Percentiles rank a stretch among this genome's conserved stretches.
Conservation (phyloP, 2,113 vertebrate species). For the Paradisaea rubra region DNA sequence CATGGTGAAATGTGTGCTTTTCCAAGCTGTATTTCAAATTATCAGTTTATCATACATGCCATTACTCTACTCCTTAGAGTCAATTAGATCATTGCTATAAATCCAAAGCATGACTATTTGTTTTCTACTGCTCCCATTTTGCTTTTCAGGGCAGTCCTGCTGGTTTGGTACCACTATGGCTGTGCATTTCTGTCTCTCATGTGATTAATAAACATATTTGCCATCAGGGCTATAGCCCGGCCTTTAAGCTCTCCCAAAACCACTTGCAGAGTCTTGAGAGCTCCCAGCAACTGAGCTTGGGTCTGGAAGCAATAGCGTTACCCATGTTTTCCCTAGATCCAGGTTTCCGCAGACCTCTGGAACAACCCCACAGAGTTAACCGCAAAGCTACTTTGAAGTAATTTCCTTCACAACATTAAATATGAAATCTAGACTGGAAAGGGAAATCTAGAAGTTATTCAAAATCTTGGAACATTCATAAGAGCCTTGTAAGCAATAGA, state of each 20-base stretch:
- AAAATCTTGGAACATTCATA: background rate
- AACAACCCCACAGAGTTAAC: constrained; percentile 25
- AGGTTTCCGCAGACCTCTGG: constrained; percentile 23
- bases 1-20: background rate
- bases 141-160: background rate
- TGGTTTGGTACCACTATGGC: background rate
- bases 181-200: background rate
- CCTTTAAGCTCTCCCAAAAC: background rate
- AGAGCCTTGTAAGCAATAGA: background rate
- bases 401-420: background rate
- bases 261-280: background rate
- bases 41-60: background rate
- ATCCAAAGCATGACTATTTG: background rate
- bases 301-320: constrained; percentile 36
- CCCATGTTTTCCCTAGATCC: background rate
- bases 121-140: background rate
- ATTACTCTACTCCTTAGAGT: background rate
- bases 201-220: background rate
- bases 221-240: background rate
- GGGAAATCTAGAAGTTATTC: background rate
- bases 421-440: background rate
- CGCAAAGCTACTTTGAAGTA: background rate
- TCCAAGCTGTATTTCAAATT: constrained; percentile 4
- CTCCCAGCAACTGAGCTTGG: background rate
- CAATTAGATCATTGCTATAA: constrained; percentile 2